A percentile compares a stretch with the other conserved stretches of the same genome.
Evolutionary conservation across 2,888 invertebrate species (phyloP).

Genomic region (Apoda limacodes): DNA sequence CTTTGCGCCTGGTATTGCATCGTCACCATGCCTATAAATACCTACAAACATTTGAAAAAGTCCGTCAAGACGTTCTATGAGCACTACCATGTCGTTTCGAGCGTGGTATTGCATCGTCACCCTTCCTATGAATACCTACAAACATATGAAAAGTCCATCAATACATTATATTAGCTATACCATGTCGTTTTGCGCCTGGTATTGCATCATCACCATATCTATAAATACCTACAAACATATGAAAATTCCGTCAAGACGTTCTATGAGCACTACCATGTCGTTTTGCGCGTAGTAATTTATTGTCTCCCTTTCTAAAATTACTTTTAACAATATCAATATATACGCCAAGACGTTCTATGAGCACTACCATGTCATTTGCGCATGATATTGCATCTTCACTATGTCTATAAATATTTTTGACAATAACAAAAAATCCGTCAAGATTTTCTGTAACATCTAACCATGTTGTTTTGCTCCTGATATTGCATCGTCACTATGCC

Average conservation of each 20-base stretch:
- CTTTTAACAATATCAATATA: no score
- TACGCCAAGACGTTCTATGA: slow-evolving; percentile 93
- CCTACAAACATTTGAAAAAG: no score
- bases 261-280: slow-evolving; percentile 92
- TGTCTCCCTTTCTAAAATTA: slow-evolving; percentile 98
- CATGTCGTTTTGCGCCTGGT: slow-evolving; percentile 94
- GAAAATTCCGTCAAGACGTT: slow-evolving; percentile 91
- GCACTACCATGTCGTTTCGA: slow-evolving; percentile 90
- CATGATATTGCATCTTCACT: slow-evolving; percentile 99
- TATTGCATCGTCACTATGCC: slow-evolving; percentile 99
- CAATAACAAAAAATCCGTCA: no score
- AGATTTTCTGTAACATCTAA: slow-evolving; percentile 93
- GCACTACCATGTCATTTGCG: slow-evolving; percentile 92
- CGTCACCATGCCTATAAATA: slow-evolving; percentile 98
- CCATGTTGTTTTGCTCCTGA: slow-evolving; percentile 93
- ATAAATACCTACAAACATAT: no score
- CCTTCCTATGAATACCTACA: slow-evolving; percentile 97
- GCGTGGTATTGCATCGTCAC: slow-evolving; percentile 99
- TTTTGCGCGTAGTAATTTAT: slow-evolving; percentile 98
- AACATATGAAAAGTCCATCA: no score
- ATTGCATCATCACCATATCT: slow-evolving; percentile 99
- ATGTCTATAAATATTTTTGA: slow-evolving; percentile 98
- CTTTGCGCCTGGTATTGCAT: slow-evolving; percentile 98
- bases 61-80: slow-evolving; percentile 93
- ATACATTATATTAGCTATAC: slow-evolving; percentile 91